phyloP scores from a whole-genome alignment of 2,113 vertebrate species.

The Grammomys surdaster region DNA sequence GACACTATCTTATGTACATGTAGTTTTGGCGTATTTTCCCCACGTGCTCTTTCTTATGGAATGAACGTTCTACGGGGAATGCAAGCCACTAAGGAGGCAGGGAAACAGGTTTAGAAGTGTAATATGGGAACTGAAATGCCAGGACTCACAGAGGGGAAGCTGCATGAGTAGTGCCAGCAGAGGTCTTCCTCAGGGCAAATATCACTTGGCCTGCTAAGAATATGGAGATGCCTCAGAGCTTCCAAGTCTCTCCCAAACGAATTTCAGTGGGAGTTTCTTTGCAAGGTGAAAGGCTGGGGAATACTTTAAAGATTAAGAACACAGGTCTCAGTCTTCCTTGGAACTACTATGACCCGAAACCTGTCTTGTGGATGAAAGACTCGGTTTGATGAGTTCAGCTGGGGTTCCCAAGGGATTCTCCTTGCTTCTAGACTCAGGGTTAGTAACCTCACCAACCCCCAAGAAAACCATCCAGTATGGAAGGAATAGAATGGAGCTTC shows the following conservation, averaged over 20 bases:
- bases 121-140: not conserved
- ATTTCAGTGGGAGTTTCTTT: not conserved
- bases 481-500: not conserved
- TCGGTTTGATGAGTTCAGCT: not conserved
- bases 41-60: constrained; percentile 2
- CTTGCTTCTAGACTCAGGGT: not conserved
- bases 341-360: not conserved
- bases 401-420: not conserved
- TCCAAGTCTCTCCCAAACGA: not conserved
- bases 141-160: not conserved
- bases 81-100: not conserved
- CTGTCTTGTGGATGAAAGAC: not conserved
- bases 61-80: not conserved
- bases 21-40: not conserved
- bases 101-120: not conserved
- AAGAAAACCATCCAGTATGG: not conserved
- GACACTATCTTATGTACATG: constrained; percentile 6
- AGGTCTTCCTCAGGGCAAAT: not conserved
- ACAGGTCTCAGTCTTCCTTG: not conserved
- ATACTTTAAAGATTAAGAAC: not conserved
- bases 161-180: not conserved
- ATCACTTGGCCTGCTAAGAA: not conserved
- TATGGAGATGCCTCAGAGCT: not conserved
- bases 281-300: not conserved
- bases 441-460: not conserved